A percentile compares a stretch with the other conserved stretches of the same genome.
Evolutionary conservation across 2,888 invertebrate species (phyloP).

Genomic region (Volucella inanis): DNA sequence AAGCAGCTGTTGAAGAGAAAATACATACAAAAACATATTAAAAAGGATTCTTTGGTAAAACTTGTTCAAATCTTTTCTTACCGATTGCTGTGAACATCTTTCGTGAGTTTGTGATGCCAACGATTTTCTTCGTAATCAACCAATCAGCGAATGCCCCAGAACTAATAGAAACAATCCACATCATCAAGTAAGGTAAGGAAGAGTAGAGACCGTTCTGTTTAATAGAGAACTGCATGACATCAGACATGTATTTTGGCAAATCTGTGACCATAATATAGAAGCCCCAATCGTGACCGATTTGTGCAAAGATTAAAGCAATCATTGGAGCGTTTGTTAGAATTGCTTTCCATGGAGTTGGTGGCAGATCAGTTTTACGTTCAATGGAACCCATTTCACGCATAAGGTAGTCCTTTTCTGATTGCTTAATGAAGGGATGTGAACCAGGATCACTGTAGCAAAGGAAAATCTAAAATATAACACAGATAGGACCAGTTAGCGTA

Average conservation of each 20-base stretch:
- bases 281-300: slow-evolving; percentile 88
- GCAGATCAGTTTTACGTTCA: slow-evolving; percentile 84
- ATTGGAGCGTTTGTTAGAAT: slow-evolving; percentile 88
- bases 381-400: slow-evolving; percentile 86
- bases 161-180: slow-evolving; percentile 85
- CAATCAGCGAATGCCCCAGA: slow-evolving; percentile 89
- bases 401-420: slow-evolving; percentile 88
- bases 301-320: slow-evolving; percentile 90
- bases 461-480: slow-evolving; percentile 82
- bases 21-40: neutral
- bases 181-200: slow-evolving; percentile 86
- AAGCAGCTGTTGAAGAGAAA: slow-evolving; percentile 84
- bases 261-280: slow-evolving; percentile 87
- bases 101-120: slow-evolving; percentile 83
- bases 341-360: slow-evolving; percentile 88
- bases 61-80: slow-evolving; percentile 80
- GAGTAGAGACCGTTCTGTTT: slow-evolving; percentile 86
- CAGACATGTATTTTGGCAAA: slow-evolving; percentile 86
- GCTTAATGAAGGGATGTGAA: slow-evolving; percentile 89
- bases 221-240: slow-evolving; percentile 86
- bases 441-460: slow-evolving; percentile 88
- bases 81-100: slow-evolving; percentile 87
- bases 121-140: slow-evolving; percentile 85
- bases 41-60: neutral
- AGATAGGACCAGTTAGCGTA: neutral